Conservation (phyloP, 2,113 vertebrate species). For the Atractosteus spatula region DNA sequence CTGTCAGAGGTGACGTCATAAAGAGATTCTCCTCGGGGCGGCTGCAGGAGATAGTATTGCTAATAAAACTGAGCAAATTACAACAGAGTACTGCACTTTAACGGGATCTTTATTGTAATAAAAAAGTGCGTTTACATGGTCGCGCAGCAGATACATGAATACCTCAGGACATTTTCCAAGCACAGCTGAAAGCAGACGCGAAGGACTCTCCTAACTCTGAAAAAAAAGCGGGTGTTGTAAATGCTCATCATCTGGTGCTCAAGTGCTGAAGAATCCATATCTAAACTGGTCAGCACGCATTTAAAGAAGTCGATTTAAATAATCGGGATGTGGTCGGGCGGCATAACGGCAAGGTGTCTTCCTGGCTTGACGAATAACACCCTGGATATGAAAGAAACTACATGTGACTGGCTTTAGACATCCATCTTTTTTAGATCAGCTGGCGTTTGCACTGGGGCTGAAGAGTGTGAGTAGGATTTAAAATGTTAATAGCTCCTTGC, state of each 20-base stretch:
- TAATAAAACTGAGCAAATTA: slow-evolving; percentile 10
- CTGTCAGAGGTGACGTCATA: slow-evolving; percentile 21
- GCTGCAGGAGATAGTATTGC: slow-evolving; percentile 18
- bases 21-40: slow-evolving; percentile 25
- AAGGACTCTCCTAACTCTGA: slow-evolving; percentile 18
- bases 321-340: slow-evolving; percentile 14
- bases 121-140: slow-evolving; percentile 6
- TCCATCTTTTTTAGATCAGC: slow-evolving; percentile 31
- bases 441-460: slow-evolving; percentile 16
- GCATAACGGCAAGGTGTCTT: slow-evolving; percentile 16
- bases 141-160: background rate
- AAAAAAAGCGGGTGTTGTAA: slow-evolving; percentile 15
- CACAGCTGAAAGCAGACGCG: background rate
- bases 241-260: slow-evolving; percentile 32
- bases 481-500: background rate
- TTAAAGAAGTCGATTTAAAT: slow-evolving; percentile 28
- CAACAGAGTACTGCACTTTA: background rate
- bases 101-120: background rate
- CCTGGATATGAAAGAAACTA: slow-evolving; percentile 20
- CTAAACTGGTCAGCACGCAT: slow-evolving; percentile 39
- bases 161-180: background rate
- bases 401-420: slow-evolving; percentile 45
- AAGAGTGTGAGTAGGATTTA: slow-evolving; percentile 15
- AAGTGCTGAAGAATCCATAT: background rate
- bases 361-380: background rate